A percentile compares a stretch with the other conserved stretches of the same genome.
These are phyloP conservation scores for Sarcophaga caerulescens DNA, from an alignment of 2,888 invertebrate species.

Conservation along the genomic window DNA sequence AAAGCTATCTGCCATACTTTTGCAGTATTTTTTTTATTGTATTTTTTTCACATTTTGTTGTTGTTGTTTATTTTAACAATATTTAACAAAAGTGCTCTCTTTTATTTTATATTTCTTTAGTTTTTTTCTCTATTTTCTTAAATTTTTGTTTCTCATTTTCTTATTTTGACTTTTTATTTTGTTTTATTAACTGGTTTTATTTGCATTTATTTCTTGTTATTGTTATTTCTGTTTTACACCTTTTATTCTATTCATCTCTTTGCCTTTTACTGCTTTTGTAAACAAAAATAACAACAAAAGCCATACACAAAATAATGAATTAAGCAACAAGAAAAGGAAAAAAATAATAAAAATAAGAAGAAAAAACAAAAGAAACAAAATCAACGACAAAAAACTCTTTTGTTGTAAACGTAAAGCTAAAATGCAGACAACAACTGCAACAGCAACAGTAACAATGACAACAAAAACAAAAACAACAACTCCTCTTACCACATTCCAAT, in stretches of 20 bases:
- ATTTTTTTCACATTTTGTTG: not conserved
- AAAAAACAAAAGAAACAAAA: conserved; percentile 15
- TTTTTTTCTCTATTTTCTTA: too few species aligned
- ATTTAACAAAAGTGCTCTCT: too few species aligned
- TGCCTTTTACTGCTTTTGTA: conserved; percentile 56
- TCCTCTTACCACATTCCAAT: conserved; percentile 64
- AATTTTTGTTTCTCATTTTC: not conserved
- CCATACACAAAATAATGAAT: not conserved
- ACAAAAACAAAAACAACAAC: conserved; percentile 39
- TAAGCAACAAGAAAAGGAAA: too few species aligned
- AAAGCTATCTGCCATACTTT: too few species aligned
- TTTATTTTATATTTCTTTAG: too few species aligned
- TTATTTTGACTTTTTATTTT: conserved; percentile 16
- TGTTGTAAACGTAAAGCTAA: conserved; percentile 58
- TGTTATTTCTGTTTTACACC: not conserved
- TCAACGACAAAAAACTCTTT: conserved; percentile 49
- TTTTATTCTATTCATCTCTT: conserved; percentile 3
- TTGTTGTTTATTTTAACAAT: not conserved
- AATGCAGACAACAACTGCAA: conserved; percentile 50
- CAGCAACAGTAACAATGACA: not conserved
- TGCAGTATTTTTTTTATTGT: too few species aligned
- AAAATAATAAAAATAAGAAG: not conserved
- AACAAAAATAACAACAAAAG: conserved; percentile 36
- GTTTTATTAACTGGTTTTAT: conserved; percentile 59
- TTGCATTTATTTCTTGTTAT: conserved; percentile 30